Conservation (phyloP, 2,113 vertebrate genomes). For the Salvator merianae region DNA sequence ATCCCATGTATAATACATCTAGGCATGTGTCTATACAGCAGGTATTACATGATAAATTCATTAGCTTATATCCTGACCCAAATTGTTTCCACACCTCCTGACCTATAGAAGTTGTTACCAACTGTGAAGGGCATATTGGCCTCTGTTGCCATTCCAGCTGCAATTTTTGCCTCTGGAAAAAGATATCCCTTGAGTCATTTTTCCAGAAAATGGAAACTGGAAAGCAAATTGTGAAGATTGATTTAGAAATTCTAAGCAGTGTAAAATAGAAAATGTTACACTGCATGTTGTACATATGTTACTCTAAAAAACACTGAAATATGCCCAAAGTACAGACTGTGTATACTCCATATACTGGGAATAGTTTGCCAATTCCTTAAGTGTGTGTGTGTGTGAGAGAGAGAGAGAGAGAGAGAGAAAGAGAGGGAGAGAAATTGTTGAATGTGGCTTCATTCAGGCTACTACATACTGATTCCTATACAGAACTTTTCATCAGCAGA, state of each 20-base stretch:
- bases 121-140: conserved; percentile 30
- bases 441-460: neutral
- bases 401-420: too few relatives aligned
- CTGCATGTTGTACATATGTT: neutral
- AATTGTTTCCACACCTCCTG: conserved; percentile 30
- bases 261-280: neutral
- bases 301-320: neutral
- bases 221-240: neutral
- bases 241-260: neutral
- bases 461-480: neutral
- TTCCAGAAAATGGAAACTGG: conserved; percentile 3
- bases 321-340: neutral
- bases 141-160: conserved; percentile 5
- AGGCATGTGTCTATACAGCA: conserved; percentile 11
- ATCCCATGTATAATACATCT: conserved; percentile 2
- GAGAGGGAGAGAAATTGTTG: too few relatives aligned
- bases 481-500: too few relatives aligned
- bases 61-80: conserved; percentile 31
- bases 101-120: conserved; percentile 30
- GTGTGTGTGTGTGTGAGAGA: neutral
- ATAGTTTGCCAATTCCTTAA: neutral
- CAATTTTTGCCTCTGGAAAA: conserved; percentile 14
- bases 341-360: neutral
- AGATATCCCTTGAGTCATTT: neutral
- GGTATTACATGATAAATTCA: conserved; percentile 31